phyloP scores from a whole-genome alignment of 2,113 vertebrate genomes.

The Corythaeola cristata region DNA sequence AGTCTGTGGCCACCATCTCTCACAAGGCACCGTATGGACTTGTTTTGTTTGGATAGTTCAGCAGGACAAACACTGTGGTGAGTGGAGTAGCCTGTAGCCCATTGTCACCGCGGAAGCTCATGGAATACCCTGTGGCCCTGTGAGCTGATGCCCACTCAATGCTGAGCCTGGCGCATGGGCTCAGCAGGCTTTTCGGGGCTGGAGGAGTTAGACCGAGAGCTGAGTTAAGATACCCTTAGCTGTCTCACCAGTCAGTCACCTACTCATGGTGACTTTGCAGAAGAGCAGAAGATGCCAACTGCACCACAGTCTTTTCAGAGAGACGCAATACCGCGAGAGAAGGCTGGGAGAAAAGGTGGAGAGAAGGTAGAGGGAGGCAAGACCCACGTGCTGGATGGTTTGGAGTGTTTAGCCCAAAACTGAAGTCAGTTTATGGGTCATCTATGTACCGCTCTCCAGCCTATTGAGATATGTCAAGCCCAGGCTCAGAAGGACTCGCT shows the following conservation, averaged over 20 bases:
- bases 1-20: neutral
- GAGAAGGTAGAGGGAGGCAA: neutral
- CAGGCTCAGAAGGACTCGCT: neutral
- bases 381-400: neutral
- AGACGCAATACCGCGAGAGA: neutral
- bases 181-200: neutral
- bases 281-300: neutral
- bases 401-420: neutral
- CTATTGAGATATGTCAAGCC: neutral
- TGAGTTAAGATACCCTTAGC: neutral
- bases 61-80: fast-evolving
- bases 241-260: neutral
- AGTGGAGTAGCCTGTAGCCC: neutral
- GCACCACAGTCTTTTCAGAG: neutral
- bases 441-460: neutral
- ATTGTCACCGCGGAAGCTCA: neutral
- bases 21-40: neutral
- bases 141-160: neutral
- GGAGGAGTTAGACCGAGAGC: neutral
- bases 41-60: neutral
- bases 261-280: fast-evolving
- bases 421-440: neutral
- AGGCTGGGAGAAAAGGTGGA: neutral
- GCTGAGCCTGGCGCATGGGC: fast-evolving
- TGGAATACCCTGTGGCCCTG: neutral